Base-by-base conservation (phyloP, 2,888 invertebrate genomes). In the Lathronympha strigana region DNA sequence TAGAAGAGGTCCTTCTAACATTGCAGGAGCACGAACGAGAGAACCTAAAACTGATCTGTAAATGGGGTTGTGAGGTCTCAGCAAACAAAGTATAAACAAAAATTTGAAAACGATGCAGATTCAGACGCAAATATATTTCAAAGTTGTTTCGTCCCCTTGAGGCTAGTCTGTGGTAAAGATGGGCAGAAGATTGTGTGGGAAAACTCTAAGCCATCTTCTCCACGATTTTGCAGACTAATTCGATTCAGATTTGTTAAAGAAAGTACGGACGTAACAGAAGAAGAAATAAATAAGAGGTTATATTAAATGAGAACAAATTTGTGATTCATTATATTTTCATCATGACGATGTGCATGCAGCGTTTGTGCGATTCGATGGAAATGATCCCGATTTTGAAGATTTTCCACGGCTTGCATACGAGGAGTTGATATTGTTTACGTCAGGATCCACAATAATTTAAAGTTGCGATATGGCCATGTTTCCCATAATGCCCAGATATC, bases 1-100 rank as follows among this genome's bases (percentile, higher is more conserved):
- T 70, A 6, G 55, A 67, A 51, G 67, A 64, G 2, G 51, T 67
- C 1, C 19, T 61, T 17, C 13, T 21, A 28, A 28, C 15, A 4
- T 25, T 69, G n/a, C 62, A 36, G 13, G 50, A 54, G 17, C 31
- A 61, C 36, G 63, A 69, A 36, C 9, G 31, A 9, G 9, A 53
- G 5, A 50, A 33, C 4, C 64, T 72, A 40, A 68, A 50, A 2
- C 40, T 73, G 11, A 72, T 73, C 43, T 61, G 63, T 55, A 74
- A 74, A 70, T 74, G 72, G 72, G 71, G 73, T 15, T 74, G 73
- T 55, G 71, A 73, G 72, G 0, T 74, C 73, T 1, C 70, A 73
- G 31, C 72, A 73, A 67, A 15, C 69, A 8, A 51, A 64, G 55
- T 73, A 49, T 23, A 72, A 70, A 55, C 67, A 71, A 67, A 72